Percentiles rank a stretch among this genome's conserved stretches.
Conservation (phyloP, 92 coral and sea anemone genomes). For the Epizoanthus fatuus region DNA sequence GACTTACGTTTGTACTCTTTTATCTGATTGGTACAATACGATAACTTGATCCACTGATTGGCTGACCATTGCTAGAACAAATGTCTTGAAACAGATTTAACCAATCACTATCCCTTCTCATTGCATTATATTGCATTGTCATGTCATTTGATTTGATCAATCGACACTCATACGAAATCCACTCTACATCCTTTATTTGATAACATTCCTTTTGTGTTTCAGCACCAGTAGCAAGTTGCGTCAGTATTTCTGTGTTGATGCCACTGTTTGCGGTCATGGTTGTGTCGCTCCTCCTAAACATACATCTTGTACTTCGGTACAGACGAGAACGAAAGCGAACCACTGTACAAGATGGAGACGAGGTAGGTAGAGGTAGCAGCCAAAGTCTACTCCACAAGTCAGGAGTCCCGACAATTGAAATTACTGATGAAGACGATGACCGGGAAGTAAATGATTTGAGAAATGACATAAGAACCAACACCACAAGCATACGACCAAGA, state of each 20-base stretch:
- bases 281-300: constrained; percentile 2
- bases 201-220: not conserved
- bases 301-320: constrained; percentile 17
- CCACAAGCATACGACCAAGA: not conserved
- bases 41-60: too few species aligned
- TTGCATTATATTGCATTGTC: too few species aligned
- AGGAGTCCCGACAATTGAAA: not conserved
- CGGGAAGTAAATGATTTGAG: not conserved
- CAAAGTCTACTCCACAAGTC: constrained; percentile 3
- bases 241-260: constrained; percentile 21
- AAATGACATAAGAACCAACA: not conserved
- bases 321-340: constrained; percentile 1
- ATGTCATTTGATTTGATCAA: too few species aligned
- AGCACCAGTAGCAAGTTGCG: constrained; percentile 2
- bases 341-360: not conserved
- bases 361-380: constrained; percentile 9
- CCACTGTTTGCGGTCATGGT: constrained; percentile 1
- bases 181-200: not conserved
- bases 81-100: too few species aligned
- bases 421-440: constrained; percentile 10
- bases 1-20: too few species aligned
- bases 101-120: too few species aligned
- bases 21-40: too few species aligned
- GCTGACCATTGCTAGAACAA: too few species aligned
- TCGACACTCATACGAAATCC: too few species aligned